These are phyloP conservation scores for Enteromius viviparus DNA, from an alignment of 2,797 vertebrate genomes.

Conservation along the genomic window DNA sequence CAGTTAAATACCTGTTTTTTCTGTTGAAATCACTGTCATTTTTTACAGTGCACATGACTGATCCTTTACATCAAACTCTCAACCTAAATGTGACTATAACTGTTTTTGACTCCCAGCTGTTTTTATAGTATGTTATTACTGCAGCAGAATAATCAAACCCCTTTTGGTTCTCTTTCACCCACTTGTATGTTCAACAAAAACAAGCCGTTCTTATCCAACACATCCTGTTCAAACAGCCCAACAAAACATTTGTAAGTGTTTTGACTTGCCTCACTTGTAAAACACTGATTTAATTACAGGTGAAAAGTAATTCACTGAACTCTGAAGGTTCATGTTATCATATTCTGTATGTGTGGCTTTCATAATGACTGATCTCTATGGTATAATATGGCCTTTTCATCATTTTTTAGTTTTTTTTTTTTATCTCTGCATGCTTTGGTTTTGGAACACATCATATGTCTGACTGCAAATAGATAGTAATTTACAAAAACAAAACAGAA, in stretches of 20 bases:
- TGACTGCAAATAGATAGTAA: background rate
- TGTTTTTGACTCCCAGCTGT: background rate
- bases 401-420: background rate
- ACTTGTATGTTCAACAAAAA: conserved; percentile 22
- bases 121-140: conserved; percentile 19
- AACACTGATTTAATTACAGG: conserved; percentile 18
- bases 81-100: background rate
- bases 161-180: conserved; percentile 4
- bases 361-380: background rate
- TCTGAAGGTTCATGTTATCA: background rate
- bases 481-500: conserved; percentile 19
- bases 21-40: too few species aligned
- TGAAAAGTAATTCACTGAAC: background rate
- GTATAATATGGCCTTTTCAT: background rate
- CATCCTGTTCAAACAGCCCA: conserved; percentile 4
- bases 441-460: conserved; percentile 16
- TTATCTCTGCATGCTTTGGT: background rate
- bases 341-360: conserved; percentile 11
- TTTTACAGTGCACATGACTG: too few species aligned
- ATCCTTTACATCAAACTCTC: background rate
- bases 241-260: background rate
- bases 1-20: too few species aligned
- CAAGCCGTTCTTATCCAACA: background rate
- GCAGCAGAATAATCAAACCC: conserved; percentile 14
- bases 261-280: background rate